Base-by-base conservation (phyloP, 2,113 vertebrate genomes). In the Tangachromis dhanisi region DNA sequence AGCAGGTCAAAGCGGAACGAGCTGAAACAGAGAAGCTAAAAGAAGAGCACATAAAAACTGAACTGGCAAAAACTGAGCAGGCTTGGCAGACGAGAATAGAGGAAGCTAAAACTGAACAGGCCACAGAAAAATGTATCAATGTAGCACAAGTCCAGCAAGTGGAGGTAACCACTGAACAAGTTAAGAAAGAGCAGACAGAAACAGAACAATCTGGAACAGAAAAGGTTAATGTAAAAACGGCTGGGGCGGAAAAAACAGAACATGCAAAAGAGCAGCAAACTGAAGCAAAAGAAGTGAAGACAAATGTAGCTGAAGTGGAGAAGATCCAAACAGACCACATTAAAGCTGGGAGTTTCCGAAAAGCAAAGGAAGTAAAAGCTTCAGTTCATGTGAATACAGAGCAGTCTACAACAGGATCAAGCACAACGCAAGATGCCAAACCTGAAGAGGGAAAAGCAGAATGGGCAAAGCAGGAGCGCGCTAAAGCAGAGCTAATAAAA, bases 11-110 rank as follows among this genome's bases (percentile, higher is more conserved):
- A 80, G 68, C 19, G 82, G 71, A 91, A 40, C 85, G 54, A 79
- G 54, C 80, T 71, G 66, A 86, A 86, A 51, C 29, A 78, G 63
- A 92, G 71, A 89, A 26, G 78, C 79, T 85, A 86, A 89, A 91
- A 88, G 84, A 85, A 63, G 84, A 92, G 76, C 45, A 59, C 38
- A 86, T 88, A 51, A 88, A 92, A 90, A 84, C 71, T 81, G 31
- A 93, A 84, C 73, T 81, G 79, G 71, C 49, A 59, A 84, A 84
- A 73, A 83, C 9, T 2, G 51, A 90, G 82, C 61, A 76, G 63
- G 45, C 83, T n/a, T 68, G 47, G 19, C 53, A 81, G 21, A 42
- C 21, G n/a, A 90, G 35, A 87, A 51, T 63, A 51, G 19, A 83
- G 19, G 81, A 86, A 81, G 24, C 40, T 49, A 35, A 80, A 81